Conservation (phyloP, 2,797 vertebrate genomes). For the Cercopithecus hamlyni region DNA sequence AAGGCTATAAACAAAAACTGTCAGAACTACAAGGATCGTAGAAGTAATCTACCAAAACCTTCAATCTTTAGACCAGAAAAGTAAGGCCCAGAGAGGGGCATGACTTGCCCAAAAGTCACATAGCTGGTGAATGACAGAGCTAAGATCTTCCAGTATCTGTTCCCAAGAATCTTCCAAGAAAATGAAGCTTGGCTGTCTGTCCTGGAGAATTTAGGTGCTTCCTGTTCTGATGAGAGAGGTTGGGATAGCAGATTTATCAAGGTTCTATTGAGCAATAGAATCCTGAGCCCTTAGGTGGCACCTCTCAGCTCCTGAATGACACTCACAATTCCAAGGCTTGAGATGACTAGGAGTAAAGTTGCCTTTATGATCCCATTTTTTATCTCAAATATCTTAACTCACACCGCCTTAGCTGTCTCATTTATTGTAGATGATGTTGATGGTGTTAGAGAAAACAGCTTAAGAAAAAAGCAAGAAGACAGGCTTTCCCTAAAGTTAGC, state of each 20-base stretch:
- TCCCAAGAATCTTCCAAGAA: neutral
- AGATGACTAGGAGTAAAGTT: neutral
- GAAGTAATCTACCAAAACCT: neutral
- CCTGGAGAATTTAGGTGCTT: neutral
- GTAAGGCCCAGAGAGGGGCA: neutral
- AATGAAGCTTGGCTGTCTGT: neutral
- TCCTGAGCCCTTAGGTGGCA: neutral
- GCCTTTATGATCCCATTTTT: neutral
- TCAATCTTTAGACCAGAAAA: neutral
- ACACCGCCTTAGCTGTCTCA: neutral
- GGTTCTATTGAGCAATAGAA: neutral
- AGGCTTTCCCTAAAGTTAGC: neutral
- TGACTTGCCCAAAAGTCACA: neutral
- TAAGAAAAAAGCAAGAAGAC: neutral
- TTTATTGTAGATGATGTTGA: neutral
- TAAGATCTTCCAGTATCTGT: neutral
- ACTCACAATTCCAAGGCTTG: neutral
- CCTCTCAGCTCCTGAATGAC: neutral
- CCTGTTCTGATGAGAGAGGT: neutral
- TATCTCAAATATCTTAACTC: neutral
- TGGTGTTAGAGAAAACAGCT: neutral
- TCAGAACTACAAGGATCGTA: neutral
- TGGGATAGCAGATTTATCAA: neutral
- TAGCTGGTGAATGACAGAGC: neutral
- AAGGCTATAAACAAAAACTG: constrained; percentile 11